phyloP scores from a whole-genome alignment of 2,888 invertebrate species.

The Anagyrus pseudococci region DNA sequence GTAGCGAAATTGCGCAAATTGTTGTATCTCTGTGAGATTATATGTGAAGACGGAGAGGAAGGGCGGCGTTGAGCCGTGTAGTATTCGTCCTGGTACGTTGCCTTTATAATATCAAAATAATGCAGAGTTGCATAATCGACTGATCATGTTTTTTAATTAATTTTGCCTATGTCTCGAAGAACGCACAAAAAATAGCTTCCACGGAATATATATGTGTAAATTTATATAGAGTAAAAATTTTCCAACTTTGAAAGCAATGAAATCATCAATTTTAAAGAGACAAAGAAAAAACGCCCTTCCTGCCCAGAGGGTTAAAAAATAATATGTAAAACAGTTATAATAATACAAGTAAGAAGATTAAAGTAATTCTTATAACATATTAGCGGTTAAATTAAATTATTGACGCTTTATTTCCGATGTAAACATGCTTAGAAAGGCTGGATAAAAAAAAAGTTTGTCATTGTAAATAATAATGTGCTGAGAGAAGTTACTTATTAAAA shows the following conservation, averaged over 20 bases:
- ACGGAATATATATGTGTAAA: conserved; percentile 6
- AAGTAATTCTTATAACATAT: conserved; percentile 33
- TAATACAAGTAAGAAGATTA: conserved; percentile 35
- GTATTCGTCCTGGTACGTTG: conserved; percentile 20
- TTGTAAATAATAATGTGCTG: conserved; percentile 51
- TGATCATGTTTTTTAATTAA: conserved; percentile 1
- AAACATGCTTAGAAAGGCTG: conserved; percentile 42
- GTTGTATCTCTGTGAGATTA: conserved; percentile 58
- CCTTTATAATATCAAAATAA: conserved; percentile 10
- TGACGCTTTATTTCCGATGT: conserved; percentile 50
- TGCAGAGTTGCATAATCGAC: neutral
- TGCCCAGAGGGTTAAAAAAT: conserved; percentile 50
- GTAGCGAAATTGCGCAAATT: conserved; percentile 57
- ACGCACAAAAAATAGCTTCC: conserved; percentile 46
- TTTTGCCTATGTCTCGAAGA: conserved; percentile 10
- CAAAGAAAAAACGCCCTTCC: conserved; percentile 40
- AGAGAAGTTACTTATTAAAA: conserved; percentile 43
- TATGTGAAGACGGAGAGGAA: conserved; percentile 41
- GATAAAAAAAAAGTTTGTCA: conserved; percentile 50
- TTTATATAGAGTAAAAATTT: neutral
- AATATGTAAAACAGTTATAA: conserved; percentile 46
- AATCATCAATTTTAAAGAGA: conserved; percentile 16
- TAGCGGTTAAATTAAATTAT: conserved; percentile 54
- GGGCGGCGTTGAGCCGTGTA: conserved; percentile 6
- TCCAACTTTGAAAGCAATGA: no score